Evolutionary conservation across 2,113 vertebrate species (phyloP).

Genomic region (Lepisosteus osseus): DNA sequence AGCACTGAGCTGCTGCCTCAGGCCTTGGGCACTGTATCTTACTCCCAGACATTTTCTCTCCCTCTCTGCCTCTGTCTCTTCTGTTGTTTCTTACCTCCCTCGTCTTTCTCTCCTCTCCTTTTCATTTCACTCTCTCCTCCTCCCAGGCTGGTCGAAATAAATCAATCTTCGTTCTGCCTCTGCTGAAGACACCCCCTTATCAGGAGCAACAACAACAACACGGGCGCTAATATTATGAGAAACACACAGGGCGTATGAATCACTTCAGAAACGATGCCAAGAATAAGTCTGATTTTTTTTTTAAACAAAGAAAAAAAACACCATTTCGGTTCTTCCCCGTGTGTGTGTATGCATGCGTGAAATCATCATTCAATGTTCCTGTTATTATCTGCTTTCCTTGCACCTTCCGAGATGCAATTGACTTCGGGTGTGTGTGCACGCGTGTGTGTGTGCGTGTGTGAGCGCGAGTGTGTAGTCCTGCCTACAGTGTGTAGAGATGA

Average conservation of each 20-base stretch:
- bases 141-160: conserved; percentile 54
- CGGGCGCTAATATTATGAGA: conserved; percentile 29
- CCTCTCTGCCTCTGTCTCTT: conserved; percentile 47
- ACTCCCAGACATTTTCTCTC: conserved; percentile 50
- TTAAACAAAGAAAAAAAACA: too few species aligned
- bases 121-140: conserved; percentile 42
- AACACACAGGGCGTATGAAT: not conserved
- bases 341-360: too few species aligned
- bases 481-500: not conserved
- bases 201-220: conserved; percentile 28
- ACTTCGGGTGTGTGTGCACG: too few species aligned
- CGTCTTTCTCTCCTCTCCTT: conserved; percentile 59
- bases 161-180: conserved; percentile 50
- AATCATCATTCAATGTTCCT: too few species aligned
- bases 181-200: conserved; percentile 38
- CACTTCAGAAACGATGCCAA: too few species aligned
- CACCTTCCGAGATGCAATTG: too few species aligned
- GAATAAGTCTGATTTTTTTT: too few species aligned
- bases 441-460: conserved; percentile 1
- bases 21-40: conserved; percentile 54
- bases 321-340: too few species aligned
- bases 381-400: too few species aligned
- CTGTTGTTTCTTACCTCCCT: conserved; percentile 16
- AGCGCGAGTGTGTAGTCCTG: too few species aligned
- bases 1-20: conserved; percentile 68